phyloP scores from a whole-genome alignment of 2,888 invertebrate species.

The Ormyrus pomaceus region DNA sequence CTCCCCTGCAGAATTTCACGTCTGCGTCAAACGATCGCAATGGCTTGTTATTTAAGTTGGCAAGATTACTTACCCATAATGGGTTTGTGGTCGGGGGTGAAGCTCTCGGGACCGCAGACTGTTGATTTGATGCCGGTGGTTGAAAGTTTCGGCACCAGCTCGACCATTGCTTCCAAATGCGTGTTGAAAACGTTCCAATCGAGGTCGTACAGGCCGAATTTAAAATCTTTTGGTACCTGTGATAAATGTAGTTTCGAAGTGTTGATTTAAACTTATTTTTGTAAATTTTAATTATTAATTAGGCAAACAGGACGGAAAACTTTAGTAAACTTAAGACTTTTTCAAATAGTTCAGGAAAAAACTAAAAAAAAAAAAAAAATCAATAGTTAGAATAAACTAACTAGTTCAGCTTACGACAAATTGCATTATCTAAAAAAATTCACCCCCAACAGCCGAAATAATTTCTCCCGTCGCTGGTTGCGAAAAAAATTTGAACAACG shows the following conservation, averaged over 20 bases:
- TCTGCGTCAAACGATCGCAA: background rate
- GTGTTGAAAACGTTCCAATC: constrained; percentile 91
- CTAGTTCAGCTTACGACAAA: too few species aligned
- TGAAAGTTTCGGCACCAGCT: constrained; percentile 85
- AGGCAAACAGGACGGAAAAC: too few species aligned
- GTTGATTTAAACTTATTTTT: too few species aligned
- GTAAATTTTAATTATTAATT: too few species aligned
- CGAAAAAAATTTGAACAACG: constrained; percentile 34
- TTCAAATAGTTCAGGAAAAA: too few species aligned
- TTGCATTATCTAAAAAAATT: too few species aligned
- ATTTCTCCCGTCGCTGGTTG: background rate
- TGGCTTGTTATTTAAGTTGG: background rate
- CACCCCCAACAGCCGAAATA: too few species aligned
- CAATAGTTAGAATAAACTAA: too few species aligned
- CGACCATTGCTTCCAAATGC: constrained; percentile 84
- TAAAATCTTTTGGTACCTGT: constrained; percentile 85
- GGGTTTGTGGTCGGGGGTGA: constrained; percentile 94
- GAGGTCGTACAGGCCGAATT: constrained; percentile 90
- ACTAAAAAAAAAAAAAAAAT: too few species aligned
- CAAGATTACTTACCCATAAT: constrained; percentile 80
- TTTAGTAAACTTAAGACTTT: too few species aligned
- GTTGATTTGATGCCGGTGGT: constrained; percentile 89
- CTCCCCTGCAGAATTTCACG: constrained; percentile 66
- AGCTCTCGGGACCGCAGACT: constrained; percentile 93
- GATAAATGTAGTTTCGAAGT: background rate